Evolutionary conservation across 2,888 invertebrate species (phyloP).

Genomic region (Leucophenga maculata): DNA sequence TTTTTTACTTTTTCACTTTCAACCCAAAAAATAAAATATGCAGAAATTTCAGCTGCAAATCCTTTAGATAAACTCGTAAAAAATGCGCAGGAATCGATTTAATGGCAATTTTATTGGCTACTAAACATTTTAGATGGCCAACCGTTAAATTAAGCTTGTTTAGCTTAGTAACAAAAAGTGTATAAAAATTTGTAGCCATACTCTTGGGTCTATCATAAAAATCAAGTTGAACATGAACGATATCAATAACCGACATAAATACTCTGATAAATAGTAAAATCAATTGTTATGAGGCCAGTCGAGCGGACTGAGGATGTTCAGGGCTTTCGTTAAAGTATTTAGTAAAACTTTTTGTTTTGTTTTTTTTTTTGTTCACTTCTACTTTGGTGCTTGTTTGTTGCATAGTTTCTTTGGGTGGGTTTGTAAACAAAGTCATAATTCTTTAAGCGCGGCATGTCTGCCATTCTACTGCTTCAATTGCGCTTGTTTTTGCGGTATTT

Average conservation of each 20-base stretch:
- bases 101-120: slow-evolving; percentile 21
- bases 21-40: slow-evolving; percentile 1
- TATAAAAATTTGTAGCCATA: slow-evolving; percentile 11
- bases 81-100: neutral
- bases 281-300: slow-evolving; percentile 60
- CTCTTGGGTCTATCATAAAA: neutral
- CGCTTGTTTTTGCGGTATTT: too few species aligned
- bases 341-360: neutral
- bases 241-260: slow-evolving; percentile 53
- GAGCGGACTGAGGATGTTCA: neutral
- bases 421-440: slow-evolving; percentile 66
- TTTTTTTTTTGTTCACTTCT: neutral
- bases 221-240: slow-evolving; percentile 40
- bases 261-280: slow-evolving; percentile 50
- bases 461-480: neutral
- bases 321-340: neutral
- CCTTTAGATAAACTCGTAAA: slow-evolving; percentile 1
- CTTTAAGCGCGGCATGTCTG: slow-evolving; percentile 59
- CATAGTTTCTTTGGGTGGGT: slow-evolving; percentile 31
- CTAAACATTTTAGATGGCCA: slow-evolving; percentile 4
- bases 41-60: slow-evolving; percentile 17
- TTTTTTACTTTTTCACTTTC: neutral
- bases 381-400: slow-evolving; percentile 1
- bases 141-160: slow-evolving; percentile 18
- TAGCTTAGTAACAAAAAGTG: slow-evolving; percentile 3